Evolutionary conservation across 1,140 invertebrate species (phyloP).

Genomic region (Melitaea cinxia): DNA sequence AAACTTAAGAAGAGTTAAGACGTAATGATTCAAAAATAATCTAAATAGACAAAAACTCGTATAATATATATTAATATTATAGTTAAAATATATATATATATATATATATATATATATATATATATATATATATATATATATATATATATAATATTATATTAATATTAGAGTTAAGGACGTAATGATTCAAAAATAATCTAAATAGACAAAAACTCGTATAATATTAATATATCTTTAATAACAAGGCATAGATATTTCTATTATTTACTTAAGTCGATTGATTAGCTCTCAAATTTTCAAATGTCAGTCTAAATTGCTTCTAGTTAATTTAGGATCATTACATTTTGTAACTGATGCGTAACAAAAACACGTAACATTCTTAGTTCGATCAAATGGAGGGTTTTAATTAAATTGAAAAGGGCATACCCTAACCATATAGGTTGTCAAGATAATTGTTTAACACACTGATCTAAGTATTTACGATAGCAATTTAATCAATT

Average conservation of each 20-base stretch:
- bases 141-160: too few species aligned
- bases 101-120: too few species aligned
- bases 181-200: too few species aligned
- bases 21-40: too few species aligned
- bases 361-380: constrained; percentile 27
- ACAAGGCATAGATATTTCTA: background rate
- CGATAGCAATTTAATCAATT: background rate
- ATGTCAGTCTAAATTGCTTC: constrained; percentile 51
- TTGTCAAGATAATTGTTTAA: constrained; percentile 7
- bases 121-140: too few species aligned
- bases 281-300: constrained; percentile 17
- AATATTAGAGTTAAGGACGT: too few species aligned
- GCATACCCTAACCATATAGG: constrained; percentile 10
- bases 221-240: background rate
- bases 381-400: background rate
- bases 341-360: constrained; percentile 24
- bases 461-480: background rate
- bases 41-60: background rate
- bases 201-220: background rate
- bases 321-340: constrained; percentile 30
- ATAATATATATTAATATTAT: too few species aligned
- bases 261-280: background rate
- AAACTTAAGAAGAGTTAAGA: too few species aligned
- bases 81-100: too few species aligned
- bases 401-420: constrained; percentile 21